phyloP scores from a whole-genome alignment of 1,140 invertebrate species.

The Theocolax elegans region DNA sequence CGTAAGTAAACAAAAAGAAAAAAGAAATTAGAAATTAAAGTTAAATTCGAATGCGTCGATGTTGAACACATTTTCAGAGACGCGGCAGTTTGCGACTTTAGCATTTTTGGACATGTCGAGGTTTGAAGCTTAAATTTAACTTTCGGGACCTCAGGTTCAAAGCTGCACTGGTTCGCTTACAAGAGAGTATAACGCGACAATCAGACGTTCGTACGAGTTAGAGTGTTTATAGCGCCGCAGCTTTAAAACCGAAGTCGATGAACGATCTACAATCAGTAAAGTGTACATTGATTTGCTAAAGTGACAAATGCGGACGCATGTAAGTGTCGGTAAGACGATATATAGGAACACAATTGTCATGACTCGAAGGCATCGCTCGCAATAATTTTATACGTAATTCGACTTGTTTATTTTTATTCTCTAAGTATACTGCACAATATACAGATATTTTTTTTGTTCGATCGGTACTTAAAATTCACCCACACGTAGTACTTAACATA shows the following conservation, averaged over 20 bases:
- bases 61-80: neutral
- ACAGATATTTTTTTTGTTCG: neutral
- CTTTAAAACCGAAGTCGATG: neutral
- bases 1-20: slow-evolving; percentile 26
- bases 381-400: slow-evolving; percentile 1
- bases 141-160: neutral
- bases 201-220: too few relatives aligned
- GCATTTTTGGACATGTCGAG: neutral
- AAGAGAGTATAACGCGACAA: too few relatives aligned
- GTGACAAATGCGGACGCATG: neutral
- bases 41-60: neutral
- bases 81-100: neutral
- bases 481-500: too few relatives aligned
- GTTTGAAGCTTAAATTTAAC: slow-evolving; percentile 12
- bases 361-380: neutral
- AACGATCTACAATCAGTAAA: neutral
- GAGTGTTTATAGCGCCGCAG: too few relatives aligned
- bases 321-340: slow-evolving; percentile 11
- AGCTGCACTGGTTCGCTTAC: too few relatives aligned
- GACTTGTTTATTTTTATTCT: too few relatives aligned
- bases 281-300: neutral
- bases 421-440: too few relatives aligned
- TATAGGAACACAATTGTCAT: slow-evolving; percentile 31
- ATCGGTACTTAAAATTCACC: neutral
- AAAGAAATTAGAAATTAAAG: neutral